Base-by-base conservation (phyloP, 2,888 invertebrate genomes). In the Stenurella melanura region DNA sequence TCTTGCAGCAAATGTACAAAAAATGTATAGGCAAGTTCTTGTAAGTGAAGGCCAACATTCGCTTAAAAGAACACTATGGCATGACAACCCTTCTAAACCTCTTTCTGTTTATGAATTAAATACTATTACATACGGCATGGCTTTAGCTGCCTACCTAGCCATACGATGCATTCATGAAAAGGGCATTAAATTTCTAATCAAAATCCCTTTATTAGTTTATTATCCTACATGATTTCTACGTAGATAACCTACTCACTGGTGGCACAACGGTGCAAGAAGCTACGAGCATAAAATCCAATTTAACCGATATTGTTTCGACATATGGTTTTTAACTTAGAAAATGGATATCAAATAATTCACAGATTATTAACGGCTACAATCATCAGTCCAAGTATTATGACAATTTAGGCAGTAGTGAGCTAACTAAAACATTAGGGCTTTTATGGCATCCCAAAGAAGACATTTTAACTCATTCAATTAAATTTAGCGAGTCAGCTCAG, bases 391-490 rank as follows among this genome's bases (percentile, higher is more conserved):
- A n/a, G n/a, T n/a, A 63, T 30, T 63, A 34, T 34, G n/a, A 34
- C 5, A 63, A n/a, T 34, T 30, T 63, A n/a, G 34, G 34, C 10
- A n/a, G n/a, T n/a, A n/a, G n/a, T n/a, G n/a, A n/a, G n/a, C n/a
- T n/a, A n/a, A n/a, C n/a, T n/a, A n/a, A n/a, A 63, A 63, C 63
- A 30, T 34, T 63, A 63, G 63, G 63, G 1, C 17, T 63, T 10
- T 17, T 63, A n/a, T 61, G 63, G 63, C 63, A 63, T 34, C 63
- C 63, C 17, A 63, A 63, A 63, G 34, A 34, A 63, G 63, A 63
- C 17, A 63, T 63, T 63, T 63, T 63, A 17, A 63, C 63, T n/a
- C 34, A 63, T 34, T 34, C 63, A 34, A 63, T 34, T 34, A 34
- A 63, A 30, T 63, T 34, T 34, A 63, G 17, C 34, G 63, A 63